Base-by-base conservation (phyloP, 35 echinoderm and acorn worm species). In the Ophioderma brevispina region DNA sequence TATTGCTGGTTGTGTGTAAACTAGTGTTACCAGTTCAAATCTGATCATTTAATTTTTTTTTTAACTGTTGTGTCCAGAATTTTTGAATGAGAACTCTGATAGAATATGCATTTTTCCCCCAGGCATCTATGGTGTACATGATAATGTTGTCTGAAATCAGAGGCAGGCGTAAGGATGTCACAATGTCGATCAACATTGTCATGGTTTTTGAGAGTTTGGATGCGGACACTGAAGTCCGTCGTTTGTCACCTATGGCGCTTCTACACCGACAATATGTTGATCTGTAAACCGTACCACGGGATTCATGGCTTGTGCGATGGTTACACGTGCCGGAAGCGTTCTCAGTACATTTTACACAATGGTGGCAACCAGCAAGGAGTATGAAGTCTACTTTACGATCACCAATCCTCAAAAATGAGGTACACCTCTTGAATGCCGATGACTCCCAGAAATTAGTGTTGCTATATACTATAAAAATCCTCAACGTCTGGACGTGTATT, bases 191-290 rank as follows among this genome's bases (percentile, higher is more conserved):
- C 87, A 98, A n/a, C 83, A 92, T 89, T 85, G 95, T 98, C 93
- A 87, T 98, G 96, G 84, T 98, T 2, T 77, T 98, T 18, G 96
- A 98, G 70, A 98, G 96, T 79, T 90, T 98, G 93, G 96, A 98
- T 78, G 93, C 90, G 13, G 93, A 98, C 85, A 98, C 92, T 13
- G 96, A 98, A 56, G 84, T 89, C 35, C 89, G 96, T 37, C 90
- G 96, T 31, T 38, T 98, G 5, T 95, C 96, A 32, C 96, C 96
- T 0, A 50, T 98, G 35, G 90, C 86, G 1, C 87, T 98, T 13
- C 63, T 32, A 39, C 56, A 86, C 33, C 93, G 88, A 19, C 64
- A 75, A 37, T 95, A 90, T 37, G 87, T 98, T 18, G 96, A 98
- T 84, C 76, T 98, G 35, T 90, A 95, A 82, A 98, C 95, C 28